Base-by-base conservation (phyloP, 2,113 vertebrate species). In the Catharus bicknelli region DNA sequence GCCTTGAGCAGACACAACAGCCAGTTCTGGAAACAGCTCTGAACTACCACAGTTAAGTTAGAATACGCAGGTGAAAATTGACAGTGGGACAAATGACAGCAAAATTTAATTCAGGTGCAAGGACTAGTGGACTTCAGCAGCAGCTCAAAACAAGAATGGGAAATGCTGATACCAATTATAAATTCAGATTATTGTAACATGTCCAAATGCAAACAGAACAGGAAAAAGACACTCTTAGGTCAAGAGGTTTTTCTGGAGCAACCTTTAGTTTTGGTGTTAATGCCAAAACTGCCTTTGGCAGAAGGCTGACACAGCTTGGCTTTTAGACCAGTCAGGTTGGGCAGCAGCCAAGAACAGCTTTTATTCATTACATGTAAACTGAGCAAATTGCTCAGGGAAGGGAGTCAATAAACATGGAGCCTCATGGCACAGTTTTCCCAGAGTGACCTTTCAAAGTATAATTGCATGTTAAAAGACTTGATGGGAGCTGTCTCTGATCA, bases 371-470 rank as follows among this genome's bases (percentile, higher is more conserved):
- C 58, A 59, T 83, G 63, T 87, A 90, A 95, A 93, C 58, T 82
- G 55, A 96, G 78, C 55, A 93, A 96, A 95, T 83, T 93, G 54
- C 51, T 54, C 22, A 76, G 77, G 34, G 74, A 89, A 85, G 23
- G 30, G 67, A 79, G 84, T 92, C 86, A 94, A 89, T 91, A 94
- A 92, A 85, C 70, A 70, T 21, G 47, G 70, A 87, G 23, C 32
- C 78, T 90, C 55, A 26, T 2, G 4, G 78, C 51, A 82, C 67
- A 20, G 4, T 94, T 93, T 96, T 85, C 62, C 55, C 50, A 68
- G 58, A 76, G 42, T 87, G 89, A 95, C 89, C 83, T 94, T 94
- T 94, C 63, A 43, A 76, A 91, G 67, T 34, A 51, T 77, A 91
- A 91, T 58, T 95, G 51, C 47, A 36, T 66, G 75, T 93, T 92